Conservation (phyloP, 2,113 vertebrate genomes). For the Tachuris rubrigastra region DNA sequence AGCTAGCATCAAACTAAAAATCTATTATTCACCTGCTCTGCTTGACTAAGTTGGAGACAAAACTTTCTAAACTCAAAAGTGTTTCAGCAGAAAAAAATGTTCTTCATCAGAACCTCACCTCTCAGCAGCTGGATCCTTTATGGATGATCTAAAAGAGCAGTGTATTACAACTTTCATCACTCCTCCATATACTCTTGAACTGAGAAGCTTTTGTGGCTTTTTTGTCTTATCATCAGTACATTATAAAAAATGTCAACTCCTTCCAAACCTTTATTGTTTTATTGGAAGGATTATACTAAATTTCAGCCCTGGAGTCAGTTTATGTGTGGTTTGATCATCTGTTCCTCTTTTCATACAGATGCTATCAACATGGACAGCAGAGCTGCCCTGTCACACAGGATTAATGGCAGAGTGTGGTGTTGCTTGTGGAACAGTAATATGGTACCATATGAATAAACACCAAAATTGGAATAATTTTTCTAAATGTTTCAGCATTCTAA, state of each 20-base stretch:
- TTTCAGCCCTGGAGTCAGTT: neutral
- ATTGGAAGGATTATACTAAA: neutral
- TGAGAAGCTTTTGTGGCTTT: neutral
- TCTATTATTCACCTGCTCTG: neutral
- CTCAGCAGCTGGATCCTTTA: neutral
- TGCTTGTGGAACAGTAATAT: neutral
- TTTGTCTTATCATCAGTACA: neutral
- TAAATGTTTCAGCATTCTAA: constrained; percentile 8
- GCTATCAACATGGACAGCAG: neutral
- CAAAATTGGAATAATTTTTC: constrained; percentile 18
- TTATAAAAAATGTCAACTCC: neutral
- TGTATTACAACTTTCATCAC: constrained; percentile 11
- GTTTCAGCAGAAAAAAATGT: neutral
- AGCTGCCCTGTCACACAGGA: neutral
- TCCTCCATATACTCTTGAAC: neutral
- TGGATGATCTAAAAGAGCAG: neutral
- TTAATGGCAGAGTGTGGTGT: neutral
- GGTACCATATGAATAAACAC: neutral
- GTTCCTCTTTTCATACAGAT: neutral
- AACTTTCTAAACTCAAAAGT: neutral
- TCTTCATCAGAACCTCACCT: neutral
- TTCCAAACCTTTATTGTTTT: neutral
- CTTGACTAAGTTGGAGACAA: neutral
- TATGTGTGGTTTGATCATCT: neutral
- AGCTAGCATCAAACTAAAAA: neutral